Percentiles rank a stretch among this genome's conserved stretches.
Evolutionary conservation across 2,113 vertebrate species (phyloP).

Genomic region (Melanocharis versteri): DNA sequence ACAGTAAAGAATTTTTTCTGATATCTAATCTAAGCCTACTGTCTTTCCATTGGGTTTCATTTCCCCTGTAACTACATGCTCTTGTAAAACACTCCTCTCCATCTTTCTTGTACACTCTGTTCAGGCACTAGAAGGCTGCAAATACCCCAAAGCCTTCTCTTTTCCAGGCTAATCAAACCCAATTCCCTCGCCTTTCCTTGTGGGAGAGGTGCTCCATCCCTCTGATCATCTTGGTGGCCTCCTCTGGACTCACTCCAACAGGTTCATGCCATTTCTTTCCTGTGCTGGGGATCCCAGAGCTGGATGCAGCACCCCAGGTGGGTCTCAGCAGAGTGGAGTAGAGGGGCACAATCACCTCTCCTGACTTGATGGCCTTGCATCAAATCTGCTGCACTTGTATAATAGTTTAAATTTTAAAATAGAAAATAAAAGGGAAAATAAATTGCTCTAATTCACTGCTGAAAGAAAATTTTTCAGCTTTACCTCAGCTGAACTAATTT

Average conservation of each 20-base stretch:
- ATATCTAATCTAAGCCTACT: background rate
- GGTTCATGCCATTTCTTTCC: background rate
- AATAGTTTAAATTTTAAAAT: background rate
- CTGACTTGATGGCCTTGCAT: background rate
- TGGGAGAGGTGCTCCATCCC: background rate
- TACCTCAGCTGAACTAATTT: background rate
- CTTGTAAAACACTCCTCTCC: background rate
- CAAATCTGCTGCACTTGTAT: background rate
- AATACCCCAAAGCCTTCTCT: background rate
- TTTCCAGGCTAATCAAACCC: background rate
- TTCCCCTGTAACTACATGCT: background rate
- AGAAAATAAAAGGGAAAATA: background rate
- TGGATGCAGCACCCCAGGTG: background rate
- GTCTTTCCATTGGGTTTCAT: background rate
- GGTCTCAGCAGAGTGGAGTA: background rate
- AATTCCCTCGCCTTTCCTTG: rapidly evolving
- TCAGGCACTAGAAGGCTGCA: background rate
- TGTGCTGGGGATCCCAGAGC: background rate
- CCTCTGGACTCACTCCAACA: background rate
- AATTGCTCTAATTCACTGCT: background rate
- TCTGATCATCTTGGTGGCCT: background rate
- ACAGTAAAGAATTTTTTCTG: background rate
- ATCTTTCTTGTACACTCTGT: background rate
- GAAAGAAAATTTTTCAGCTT: background rate
- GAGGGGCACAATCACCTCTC: background rate